These are phyloP conservation scores for Apodemia duryi DNA, from an alignment of 2,888 invertebrate genomes.

Conservation along the genomic window DNA sequence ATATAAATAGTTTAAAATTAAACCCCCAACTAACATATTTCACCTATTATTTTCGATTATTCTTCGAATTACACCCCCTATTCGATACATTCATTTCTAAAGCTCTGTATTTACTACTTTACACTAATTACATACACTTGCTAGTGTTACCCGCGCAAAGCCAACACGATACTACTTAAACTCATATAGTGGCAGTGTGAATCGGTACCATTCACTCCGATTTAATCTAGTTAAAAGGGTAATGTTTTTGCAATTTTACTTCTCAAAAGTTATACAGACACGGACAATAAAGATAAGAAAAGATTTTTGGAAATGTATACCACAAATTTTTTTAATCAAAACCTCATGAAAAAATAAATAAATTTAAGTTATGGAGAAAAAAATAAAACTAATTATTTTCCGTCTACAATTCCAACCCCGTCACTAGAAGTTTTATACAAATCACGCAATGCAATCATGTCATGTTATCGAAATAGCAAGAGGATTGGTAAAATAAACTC, in stretches of 20 bases:
- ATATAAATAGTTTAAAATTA: not conserved
- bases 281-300: no score
- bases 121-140: slow-evolving; percentile 63
- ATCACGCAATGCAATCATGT: not conserved
- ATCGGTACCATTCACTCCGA: slow-evolving; percentile 25
- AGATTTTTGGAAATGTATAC: no score
- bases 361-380: no score
- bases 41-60: no score
- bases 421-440: not conserved
- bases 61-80: slow-evolving; percentile 31
- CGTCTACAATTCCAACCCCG: no score
- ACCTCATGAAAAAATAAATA: no score
- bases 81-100: slow-evolving; percentile 46
- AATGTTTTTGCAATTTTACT: no score
- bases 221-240: not conserved
- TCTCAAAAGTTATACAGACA: no score
- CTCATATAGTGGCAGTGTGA: slow-evolving; percentile 50
- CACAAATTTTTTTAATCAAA: no score
- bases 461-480: not conserved
- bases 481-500: slow-evolving; percentile 5
- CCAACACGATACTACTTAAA: slow-evolving; percentile 50
- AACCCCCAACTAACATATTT: not conserved
- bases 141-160: slow-evolving; percentile 55
- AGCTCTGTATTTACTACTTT: slow-evolving; percentile 59
- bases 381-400: no score